Conservation (phyloP, 2,113 vertebrate genomes). For the Clarias batrachus region DNA sequence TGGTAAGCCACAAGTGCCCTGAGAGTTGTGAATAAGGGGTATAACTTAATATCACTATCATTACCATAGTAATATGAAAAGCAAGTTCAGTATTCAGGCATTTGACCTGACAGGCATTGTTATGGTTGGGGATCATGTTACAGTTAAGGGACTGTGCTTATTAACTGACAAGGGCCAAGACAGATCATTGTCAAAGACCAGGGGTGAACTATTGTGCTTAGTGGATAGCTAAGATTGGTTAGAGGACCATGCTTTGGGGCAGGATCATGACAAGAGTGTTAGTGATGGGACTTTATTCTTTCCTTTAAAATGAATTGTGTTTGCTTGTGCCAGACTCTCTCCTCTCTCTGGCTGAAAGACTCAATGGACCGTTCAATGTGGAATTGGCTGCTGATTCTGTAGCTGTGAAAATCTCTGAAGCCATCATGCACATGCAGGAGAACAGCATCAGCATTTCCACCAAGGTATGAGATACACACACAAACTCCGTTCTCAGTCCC, state of each 20-base stretch:
- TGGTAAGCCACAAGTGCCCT: neutral
- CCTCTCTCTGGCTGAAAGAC: slow-evolving; percentile 79
- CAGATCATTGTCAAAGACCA: too few relatives aligned
- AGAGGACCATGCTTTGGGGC: neutral
- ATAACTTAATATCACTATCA: neutral
- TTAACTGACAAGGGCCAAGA: neutral
- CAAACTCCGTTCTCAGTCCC: neutral
- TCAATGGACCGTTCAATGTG: slow-evolving; percentile 84
- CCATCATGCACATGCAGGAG: slow-evolving; percentile 86
- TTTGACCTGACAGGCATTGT: neutral
- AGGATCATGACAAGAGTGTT: neutral
- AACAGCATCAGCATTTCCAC: slow-evolving; percentile 80
- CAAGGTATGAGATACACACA: slow-evolving; percentile 69
- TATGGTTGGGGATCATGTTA: neutral
- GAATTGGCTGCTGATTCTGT: slow-evolving; percentile 83
- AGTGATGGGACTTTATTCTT: neutral
- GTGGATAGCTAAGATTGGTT: neutral
- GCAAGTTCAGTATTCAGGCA: too few relatives aligned
- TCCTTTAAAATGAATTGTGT: neutral
- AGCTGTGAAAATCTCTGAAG: slow-evolving; percentile 84
- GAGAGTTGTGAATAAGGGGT: neutral
- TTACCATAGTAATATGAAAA: neutral
- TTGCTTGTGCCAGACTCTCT: slow-evolving; percentile 72
- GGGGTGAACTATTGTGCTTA: neutral
- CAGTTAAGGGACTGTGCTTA: neutral